Conservation (phyloP, 2,888 invertebrate species). For the Lamellibrachia satsuma region DNA sequence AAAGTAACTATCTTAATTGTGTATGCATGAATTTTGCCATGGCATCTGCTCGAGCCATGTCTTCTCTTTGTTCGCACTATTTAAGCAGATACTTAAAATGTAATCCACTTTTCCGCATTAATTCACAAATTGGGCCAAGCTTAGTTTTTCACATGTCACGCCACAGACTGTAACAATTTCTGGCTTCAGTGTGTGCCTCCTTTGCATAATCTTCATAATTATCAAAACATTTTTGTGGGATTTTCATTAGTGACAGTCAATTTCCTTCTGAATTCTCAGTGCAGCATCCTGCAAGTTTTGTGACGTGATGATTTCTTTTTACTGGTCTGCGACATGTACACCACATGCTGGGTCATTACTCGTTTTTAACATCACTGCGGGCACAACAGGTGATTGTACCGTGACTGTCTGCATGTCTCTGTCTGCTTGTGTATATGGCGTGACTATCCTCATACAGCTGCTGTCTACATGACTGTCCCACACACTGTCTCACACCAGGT, state of each 20-base stretch:
- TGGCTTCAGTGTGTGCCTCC: too few relatives aligned
- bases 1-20: too few relatives aligned
- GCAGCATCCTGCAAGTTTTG: neutral
- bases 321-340: neutral
- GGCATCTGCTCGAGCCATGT: too few relatives aligned
- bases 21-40: too few relatives aligned
- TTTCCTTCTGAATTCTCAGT: neutral
- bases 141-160: too few relatives aligned
- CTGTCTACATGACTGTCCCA: neutral
- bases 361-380: neutral
- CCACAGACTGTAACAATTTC: too few relatives aligned
- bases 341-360: neutral
- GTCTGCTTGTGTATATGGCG: neutral
- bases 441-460: neutral
- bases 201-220: neutral
- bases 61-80: too few relatives aligned
- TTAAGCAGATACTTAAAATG: too few relatives aligned
- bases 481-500: neutral
- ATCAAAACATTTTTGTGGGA: neutral
- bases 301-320: neutral
- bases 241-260: neutral
- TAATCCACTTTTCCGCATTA: too few relatives aligned
- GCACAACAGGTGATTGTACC: neutral
- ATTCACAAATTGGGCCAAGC: too few relatives aligned
- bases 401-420: too few relatives aligned